These are phyloP conservation scores for Gymnoscopelus braueri DNA, from an alignment of 2,797 vertebrate genomes.

Conservation along the genomic window DNA sequence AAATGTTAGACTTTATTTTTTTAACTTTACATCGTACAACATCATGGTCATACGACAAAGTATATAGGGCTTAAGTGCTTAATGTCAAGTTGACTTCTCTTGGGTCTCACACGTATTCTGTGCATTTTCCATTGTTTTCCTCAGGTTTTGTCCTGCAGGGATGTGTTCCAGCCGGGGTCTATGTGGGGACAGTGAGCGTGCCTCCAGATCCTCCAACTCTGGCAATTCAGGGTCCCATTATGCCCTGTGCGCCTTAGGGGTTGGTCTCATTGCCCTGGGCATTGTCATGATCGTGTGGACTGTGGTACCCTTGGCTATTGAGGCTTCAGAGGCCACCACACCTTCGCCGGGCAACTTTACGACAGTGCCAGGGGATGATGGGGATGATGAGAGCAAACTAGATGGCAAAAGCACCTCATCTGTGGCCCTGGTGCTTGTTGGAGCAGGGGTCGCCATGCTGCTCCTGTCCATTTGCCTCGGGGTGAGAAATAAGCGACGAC, in stretches of 20 bases:
- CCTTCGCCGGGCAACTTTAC: slow-evolving; percentile 29
- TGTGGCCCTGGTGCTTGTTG: slow-evolving; percentile 91
- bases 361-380: fast-evolving
- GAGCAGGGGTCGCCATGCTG: slow-evolving; percentile 83
- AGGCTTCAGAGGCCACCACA: fast-evolving
- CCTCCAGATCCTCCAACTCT: slow-evolving; percentile 42
- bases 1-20: no score
- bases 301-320: slow-evolving; percentile 79
- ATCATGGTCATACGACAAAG: no score
- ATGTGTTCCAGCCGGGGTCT: slow-evolving; percentile 77
- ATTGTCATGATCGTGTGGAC: slow-evolving; percentile 97
- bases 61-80: no score
- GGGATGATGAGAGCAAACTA: fast-evolving
- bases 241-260: slow-evolving; percentile 91
- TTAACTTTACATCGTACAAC: no score
- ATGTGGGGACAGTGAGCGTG: slow-evolving; percentile 57
- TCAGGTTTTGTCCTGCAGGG: slow-evolving; percentile 32
- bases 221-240: slow-evolving; percentile 87
- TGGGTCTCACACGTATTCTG: no score
- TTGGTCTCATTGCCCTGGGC: slow-evolving; percentile 92
- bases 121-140: no score
- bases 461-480: slow-evolving; percentile 89
- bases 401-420: slow-evolving; percentile 83
- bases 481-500: slow-evolving; percentile 83
- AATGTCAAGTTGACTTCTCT: no score